Base-by-base conservation (phyloP, 2,113 vertebrate genomes). In the Engraulis encrasicolus region DNA sequence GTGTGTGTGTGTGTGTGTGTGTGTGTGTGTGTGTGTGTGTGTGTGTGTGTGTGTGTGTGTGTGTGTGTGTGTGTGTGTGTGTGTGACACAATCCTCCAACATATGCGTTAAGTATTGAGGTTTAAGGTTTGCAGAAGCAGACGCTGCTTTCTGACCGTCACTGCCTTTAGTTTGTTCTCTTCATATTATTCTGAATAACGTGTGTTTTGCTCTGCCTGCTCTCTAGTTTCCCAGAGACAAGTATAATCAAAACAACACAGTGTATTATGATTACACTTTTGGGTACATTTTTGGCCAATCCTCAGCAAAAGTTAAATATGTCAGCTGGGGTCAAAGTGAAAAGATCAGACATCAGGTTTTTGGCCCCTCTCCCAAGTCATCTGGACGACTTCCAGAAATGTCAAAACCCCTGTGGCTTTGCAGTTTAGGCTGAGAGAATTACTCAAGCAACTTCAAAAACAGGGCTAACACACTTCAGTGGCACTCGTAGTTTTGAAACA, bases 341-440 rank as follows among this genome's bases (percentile, higher is more conserved):
- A n/a, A 66, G 23, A 66, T 66, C 58, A 31, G 58, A 27, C 11
- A n/a, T 66, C n/a, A 66, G 23, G 20, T 66, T 66, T 23, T 66
- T 66, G 20, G 66, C 66, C 27, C 5, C 14, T n/a, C 66, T 34
- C 27, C 34, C 66, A 17, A 74, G 66, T 74, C 11, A 74, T 3
- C 66, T 74, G 66, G 66, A 74, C 31, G 66, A 17, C 66, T 17
- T 74, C 23, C 66, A 74, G 66, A 74, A 74, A 31, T 74, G 66
- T 31, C 31, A 27, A 74, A 74, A 74, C 27, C n/a, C 27, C 27
- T 74, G 66, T 74, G 66, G 66, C 66, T 74, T 74, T 34, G 66
- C 9, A 74, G 66, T 74, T 34, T 12, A 5, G 31, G 31, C n/a
- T 34, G 27, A 17, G 17, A 34, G 66, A 34, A 74, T 74, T 14